Percentiles rank a stretch among this genome's conserved stretches.
phyloP scores from a whole-genome alignment of 1,140 invertebrate species.

The Hylaeus anthracinus region DNA sequence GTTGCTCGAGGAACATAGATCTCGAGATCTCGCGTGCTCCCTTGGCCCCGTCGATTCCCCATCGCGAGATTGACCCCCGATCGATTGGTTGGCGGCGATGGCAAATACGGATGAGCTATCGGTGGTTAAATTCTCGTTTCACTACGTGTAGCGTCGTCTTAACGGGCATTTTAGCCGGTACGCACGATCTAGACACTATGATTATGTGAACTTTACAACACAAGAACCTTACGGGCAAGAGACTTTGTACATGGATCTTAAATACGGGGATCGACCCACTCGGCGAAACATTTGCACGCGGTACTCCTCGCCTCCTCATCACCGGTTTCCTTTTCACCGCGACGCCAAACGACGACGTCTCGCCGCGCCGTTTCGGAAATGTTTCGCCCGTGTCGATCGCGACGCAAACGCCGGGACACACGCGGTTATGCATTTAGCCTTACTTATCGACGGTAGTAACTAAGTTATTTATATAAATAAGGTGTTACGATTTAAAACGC shows the following conservation, averaged over 20 bases:
- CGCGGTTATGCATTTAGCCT: slow-evolving; percentile 73
- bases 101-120: slow-evolving; percentile 78
- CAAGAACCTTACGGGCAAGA: slow-evolving; percentile 79
- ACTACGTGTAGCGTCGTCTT: slow-evolving; percentile 74
- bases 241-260: slow-evolving; percentile 81
- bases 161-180: slow-evolving; percentile 71
- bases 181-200: slow-evolving; percentile 77
- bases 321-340: too few species aligned
- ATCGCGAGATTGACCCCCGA: slow-evolving; percentile 11
- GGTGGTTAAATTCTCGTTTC: slow-evolving; percentile 78
- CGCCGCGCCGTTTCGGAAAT: slow-evolving; percentile 8
- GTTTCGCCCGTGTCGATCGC: slow-evolving; percentile 56
- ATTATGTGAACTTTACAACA: slow-evolving; percentile 82
- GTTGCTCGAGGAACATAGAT: not conserved
- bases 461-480: slow-evolving; percentile 76
- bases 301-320: not conserved
- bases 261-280: slow-evolving; percentile 61
- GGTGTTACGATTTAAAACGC: slow-evolving; percentile 72
- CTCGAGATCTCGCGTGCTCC: not conserved
- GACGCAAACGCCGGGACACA: slow-evolving; percentile 68
- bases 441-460: slow-evolving; percentile 72
- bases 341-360: too few species aligned
- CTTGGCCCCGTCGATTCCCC: slow-evolving; percentile 20
- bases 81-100: slow-evolving; percentile 69
- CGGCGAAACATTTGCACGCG: slow-evolving; percentile 57